phyloP scores from a whole-genome alignment of 2,888 invertebrate genomes.

The Acronicta alni region DNA sequence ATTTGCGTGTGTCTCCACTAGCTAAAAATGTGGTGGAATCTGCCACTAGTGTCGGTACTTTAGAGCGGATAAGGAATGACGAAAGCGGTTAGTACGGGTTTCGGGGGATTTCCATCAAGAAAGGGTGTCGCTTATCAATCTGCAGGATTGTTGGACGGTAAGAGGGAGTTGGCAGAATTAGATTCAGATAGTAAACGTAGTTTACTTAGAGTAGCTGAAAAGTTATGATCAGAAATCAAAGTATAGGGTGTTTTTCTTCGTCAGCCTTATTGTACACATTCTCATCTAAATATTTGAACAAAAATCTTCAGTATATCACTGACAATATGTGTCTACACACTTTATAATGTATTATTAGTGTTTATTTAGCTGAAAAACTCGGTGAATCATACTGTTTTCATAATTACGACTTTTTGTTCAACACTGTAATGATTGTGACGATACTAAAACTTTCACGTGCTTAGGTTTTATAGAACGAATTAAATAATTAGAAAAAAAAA shows the following conservation, averaged over 20 bases:
- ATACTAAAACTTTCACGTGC: neutral
- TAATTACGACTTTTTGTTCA: conserved; percentile 33
- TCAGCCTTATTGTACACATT: conserved; percentile 10
- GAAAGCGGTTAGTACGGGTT: no score
- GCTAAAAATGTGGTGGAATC: no score
- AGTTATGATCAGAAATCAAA: neutral
- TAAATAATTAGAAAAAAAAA: no score
- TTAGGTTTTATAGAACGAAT: neutral
- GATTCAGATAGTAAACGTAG: no score
- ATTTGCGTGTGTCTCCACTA: no score
- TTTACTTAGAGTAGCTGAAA: no score
- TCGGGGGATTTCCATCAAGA: no score
- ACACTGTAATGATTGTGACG: neutral
- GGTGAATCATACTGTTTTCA: conserved; percentile 42
- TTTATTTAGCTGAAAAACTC: conserved; percentile 37
- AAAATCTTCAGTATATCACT: conserved; percentile 2
- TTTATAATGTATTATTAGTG: conserved; percentile 13
- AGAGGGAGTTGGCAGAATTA: no score
- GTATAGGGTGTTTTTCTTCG: neutral
- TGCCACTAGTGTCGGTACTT: no score
- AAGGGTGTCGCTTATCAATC: no score
- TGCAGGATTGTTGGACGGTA: no score
- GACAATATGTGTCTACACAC: conserved; percentile 5
- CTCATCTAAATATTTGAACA: conserved; percentile 21
- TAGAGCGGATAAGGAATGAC: no score